Base-by-base conservation (phyloP, 2,797 vertebrate species). In the Taeniopygia guttata region DNA sequence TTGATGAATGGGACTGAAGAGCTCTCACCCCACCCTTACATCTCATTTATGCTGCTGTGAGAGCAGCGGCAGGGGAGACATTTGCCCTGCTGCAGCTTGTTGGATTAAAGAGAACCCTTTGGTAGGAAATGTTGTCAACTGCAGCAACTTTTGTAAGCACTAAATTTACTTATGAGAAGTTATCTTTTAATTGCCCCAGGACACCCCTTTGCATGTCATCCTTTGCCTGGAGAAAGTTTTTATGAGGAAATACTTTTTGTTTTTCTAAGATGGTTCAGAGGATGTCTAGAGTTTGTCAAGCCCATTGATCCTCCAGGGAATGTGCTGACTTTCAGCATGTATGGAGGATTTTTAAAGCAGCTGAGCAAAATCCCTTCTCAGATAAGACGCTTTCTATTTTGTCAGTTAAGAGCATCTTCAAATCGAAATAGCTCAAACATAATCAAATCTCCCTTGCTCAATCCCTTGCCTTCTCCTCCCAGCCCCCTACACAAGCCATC, bases 331-430 rank as follows among this genome's bases (percentile, higher is more conserved):
- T 90, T 80, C 43, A 92, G 51, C 75, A 85, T 70, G 43, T 84
- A 67, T 67, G 89, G 92, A 83, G 58, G 88, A 89, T 93, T 88
- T 94, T 85, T 85, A 60, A 78, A 90, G 89, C 83, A 86, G 82
- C 91, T 73, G 78, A 95, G 82, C 48, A 19, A 83, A 95, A 92
- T 51, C 89, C 60, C 91, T 75, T 86, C 48, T 42, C 59, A 89
- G 93, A 97, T 96, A 96, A 97, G 95, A 93, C 70, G 74, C 70
- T 90, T 96, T 95, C 93, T 96, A 3, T 96, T 95, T 96, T 96
- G 95, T 94, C 93, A 94, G 93, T 94, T 94, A 96, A 95, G 94
- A 96, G 83, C 93, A 95, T 92, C 87, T 94, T 94, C 85, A 91
- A 94, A 96, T 96, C 13, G 13, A 95, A 97, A 94, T 94, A 94